Evolutionary conservation across 2,113 vertebrate genomes (phyloP), one percentile per base, ranked within the genome.

Genomic region (Aleadryas rufinucha): DNA sequence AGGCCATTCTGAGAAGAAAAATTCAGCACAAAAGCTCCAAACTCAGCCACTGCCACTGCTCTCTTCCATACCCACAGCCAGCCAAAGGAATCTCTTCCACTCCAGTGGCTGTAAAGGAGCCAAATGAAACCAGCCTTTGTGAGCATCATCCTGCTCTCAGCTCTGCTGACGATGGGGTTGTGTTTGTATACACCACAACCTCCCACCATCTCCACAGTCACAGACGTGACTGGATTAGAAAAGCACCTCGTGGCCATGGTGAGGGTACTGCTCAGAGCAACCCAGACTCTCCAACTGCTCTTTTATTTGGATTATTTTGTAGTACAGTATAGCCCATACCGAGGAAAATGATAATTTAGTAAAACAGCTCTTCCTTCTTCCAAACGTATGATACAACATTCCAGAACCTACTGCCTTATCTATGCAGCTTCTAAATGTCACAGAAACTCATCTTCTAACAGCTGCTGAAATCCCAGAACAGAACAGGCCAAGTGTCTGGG

Each of bases 221-320:
- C 87, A 93, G 91, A 70, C 70, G 72, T 37, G 64, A 72, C 63
- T 57, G 17, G 45, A 74, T 61, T 56, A 68, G 64, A 39, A 56
- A 88, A 95, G 53, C 84, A 90, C 89, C 89, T 89, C n/a, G 17
- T 85, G 93, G 74, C 94, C 89, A 45, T n/a, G 68, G 44, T 49
- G 33, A 87, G 60, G 89, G 63, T 37, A 41, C 37, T 60, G 89
- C 68, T 86, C 41, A 57, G 50, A 57, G 54, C 66, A 86, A 66
- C 79, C 45, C 30, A 24, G 7, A 35, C 44, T 44, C 65, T n/a
- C 7, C 49, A 85, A 7, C 92, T 93, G 83, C 86, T 93, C 76
- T 13, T 90, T 66, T 42, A 57, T 39, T 53, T 41, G 23, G 13
- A 59, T 89, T 75, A 65, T 77, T 80, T 75, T 42, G 18, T 37